Percentiles rank a stretch among this genome's conserved stretches.
phyloP scores from a whole-genome alignment of 2,888 invertebrate genomes.

The Caradrina clavipalpis region DNA sequence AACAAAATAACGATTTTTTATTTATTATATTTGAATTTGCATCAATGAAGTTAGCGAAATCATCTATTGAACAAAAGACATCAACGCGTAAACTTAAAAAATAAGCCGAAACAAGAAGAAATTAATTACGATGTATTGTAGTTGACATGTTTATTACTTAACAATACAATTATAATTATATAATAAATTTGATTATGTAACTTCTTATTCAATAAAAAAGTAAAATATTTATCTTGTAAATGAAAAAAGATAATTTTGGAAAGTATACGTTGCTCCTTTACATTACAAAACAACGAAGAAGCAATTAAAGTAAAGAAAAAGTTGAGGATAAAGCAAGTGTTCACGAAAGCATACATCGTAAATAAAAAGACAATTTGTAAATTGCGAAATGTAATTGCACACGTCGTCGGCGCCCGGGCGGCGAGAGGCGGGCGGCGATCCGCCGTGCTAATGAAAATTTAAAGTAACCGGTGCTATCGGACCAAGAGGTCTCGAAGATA shows the following conservation, averaged over 20 bases:
- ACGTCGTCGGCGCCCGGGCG: conserved; percentile 61
- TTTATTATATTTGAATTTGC: conserved; percentile 6
- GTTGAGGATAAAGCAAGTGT: conserved; percentile 54
- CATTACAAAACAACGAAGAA: conserved; percentile 30
- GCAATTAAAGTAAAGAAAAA: conserved; percentile 41
- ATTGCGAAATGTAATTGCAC: conserved; percentile 86
- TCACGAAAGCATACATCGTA: conserved; percentile 71
- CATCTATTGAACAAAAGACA: conserved; percentile 79
- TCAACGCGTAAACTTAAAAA: conserved; percentile 76
- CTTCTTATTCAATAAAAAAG: neutral
- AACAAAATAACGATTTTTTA: neutral
- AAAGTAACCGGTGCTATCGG: conserved; percentile 82
- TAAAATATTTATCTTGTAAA: neutral
- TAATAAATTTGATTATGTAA: neutral
- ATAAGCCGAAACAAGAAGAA: neutral
- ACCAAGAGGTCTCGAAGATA: conserved; percentile 58
- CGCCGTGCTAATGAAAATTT: conserved; percentile 86
- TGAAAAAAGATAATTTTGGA: neutral
- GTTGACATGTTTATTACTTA: neutral
- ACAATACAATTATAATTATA: neutral
- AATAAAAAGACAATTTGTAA: conserved; percentile 85
- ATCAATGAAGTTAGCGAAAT: conserved; percentile 35
- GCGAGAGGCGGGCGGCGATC: conserved; percentile 57
- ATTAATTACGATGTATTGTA: neutral
- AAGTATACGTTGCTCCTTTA: neutral